Conservation (phyloP, 2,797 vertebrate genomes). For the Lepus townsendii region DNA sequence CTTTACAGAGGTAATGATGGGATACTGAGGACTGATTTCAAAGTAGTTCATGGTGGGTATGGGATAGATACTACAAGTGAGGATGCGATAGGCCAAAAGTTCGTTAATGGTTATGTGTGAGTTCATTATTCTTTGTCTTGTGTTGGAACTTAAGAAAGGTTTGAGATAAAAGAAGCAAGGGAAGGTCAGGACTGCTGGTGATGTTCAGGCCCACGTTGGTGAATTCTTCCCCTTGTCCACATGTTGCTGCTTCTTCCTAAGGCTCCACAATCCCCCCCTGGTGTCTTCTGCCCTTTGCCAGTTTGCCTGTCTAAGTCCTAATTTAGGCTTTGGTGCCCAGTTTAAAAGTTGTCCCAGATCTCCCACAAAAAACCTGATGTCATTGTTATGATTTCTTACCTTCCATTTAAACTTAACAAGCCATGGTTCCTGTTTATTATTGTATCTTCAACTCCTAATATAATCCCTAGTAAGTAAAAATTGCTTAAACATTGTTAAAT, state of each 20-base stretch:
- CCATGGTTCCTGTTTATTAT: constrained; percentile 34
- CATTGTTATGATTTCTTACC: neutral
- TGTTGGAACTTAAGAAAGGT: neutral
- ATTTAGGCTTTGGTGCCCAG: neutral
- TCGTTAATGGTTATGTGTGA: neutral
- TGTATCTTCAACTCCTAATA: neutral
- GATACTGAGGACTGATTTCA: neutral
- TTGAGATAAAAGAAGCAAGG: neutral
- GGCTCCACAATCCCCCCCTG: no score
- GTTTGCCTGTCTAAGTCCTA: neutral
- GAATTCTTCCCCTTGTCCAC: neutral
- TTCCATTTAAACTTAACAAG: neutral
- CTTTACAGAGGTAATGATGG: neutral
- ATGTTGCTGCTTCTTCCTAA: neutral
- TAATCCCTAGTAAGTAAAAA: constrained; percentile 47
- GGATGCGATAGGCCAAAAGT: neutral
- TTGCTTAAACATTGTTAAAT: constrained; percentile 57
- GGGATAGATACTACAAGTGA: neutral
- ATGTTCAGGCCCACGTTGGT: constrained; percentile 2
- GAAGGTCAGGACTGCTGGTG: neutral
- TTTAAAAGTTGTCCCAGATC: constrained; percentile 19
- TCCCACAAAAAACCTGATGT: neutral
- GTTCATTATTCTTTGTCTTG: neutral
- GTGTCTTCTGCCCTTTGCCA: neutral
- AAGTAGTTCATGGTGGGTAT: neutral